Evolutionary conservation across 2,797 vertebrate genomes (phyloP).

Genomic region (Leptatherina wallacei): DNA sequence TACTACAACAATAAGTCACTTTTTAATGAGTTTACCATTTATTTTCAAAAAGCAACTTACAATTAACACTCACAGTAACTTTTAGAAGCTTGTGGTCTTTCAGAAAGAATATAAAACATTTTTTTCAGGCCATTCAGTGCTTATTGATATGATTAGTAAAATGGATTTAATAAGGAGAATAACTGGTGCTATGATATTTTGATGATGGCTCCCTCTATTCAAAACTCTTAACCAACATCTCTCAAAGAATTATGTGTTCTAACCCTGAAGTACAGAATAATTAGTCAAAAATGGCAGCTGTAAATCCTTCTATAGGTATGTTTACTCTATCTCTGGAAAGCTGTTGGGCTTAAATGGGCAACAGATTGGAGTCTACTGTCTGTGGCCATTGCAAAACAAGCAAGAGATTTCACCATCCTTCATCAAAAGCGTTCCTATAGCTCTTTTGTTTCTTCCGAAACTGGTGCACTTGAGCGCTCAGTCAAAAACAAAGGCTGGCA

Average conservation of each 20-base stretch:
- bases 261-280: too few relatives aligned
- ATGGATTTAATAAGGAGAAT: background rate
- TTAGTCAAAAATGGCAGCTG: too few relatives aligned
- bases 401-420: constrained; percentile 11
- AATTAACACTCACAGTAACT: background rate
- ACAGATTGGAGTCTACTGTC: background rate
- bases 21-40: background rate
- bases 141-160: background rate
- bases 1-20: background rate
- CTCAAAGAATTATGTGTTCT: too few relatives aligned
- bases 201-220: too few relatives aligned
- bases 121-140: background rate
- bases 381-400: background rate
- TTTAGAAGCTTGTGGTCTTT: background rate
- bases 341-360: background rate
- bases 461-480: background rate
- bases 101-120: background rate
- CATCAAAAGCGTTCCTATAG: background rate
- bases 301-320: too few relatives aligned
- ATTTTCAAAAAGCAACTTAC: background rate
- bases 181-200: background rate
- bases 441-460: constrained; percentile 8
- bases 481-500: constrained; percentile 8
- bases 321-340: too few relatives aligned
- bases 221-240: too few relatives aligned